A percentile compares a stretch with the other conserved stretches of the same genome.
phyloP scores from a whole-genome alignment of 2,888 invertebrate genomes.

The Troides aeacus region DNA sequence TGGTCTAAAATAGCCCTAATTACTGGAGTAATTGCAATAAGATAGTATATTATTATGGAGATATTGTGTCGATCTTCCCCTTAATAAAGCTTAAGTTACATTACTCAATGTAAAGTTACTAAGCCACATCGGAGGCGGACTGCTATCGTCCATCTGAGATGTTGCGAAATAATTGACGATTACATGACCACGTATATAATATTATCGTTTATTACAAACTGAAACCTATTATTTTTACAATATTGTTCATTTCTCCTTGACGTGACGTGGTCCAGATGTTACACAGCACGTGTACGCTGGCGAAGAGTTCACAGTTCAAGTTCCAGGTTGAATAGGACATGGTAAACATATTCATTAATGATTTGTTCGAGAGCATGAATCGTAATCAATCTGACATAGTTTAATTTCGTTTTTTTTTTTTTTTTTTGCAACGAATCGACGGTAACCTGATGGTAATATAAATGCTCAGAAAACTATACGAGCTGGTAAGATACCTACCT shows the following conservation, averaged over 20 bases:
- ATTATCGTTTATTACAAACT: constrained; percentile 1
- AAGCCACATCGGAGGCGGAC: constrained; percentile 11
- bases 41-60: too few relatives aligned
- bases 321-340: not conserved
- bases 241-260: not conserved
- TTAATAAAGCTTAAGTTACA: constrained; percentile 12
- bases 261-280: not conserved
- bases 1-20: too few relatives aligned
- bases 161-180: constrained; percentile 4
- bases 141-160: constrained; percentile 13
- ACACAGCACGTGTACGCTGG: not conserved
- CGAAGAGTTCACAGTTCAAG: not conserved
- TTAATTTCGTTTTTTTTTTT: too few relatives aligned
- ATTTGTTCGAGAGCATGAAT: not conserved
- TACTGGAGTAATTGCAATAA: too few relatives aligned
- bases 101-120: constrained; percentile 14
- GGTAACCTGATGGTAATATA: too few relatives aligned
- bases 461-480: too few relatives aligned
- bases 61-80: constrained; percentile 3
- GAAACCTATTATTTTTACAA: not conserved
- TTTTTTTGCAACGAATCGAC: too few relatives aligned
- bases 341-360: not conserved
- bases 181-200: not conserved
- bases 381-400: not conserved
- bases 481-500: too few relatives aligned